Evolutionary conservation across 2,888 invertebrate species (phyloP).

Genomic region (Argyresthia goedartella): DNA sequence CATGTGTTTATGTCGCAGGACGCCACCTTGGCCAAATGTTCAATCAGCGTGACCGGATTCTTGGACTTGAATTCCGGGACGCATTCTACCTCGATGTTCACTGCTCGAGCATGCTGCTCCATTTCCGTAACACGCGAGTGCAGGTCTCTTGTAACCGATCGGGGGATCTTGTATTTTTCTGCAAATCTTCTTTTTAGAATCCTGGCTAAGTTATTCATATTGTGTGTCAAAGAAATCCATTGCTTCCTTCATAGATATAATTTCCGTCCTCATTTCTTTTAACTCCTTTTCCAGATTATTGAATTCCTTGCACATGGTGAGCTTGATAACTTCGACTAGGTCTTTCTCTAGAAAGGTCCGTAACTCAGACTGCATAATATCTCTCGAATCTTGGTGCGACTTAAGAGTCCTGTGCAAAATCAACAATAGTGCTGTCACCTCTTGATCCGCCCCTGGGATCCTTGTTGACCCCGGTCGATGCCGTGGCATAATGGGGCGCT

Average conservation of each 20-base stretch:
- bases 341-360: too few species aligned
- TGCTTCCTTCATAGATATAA: background rate
- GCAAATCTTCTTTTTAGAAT: background rate
- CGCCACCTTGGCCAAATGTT: slow-evolving; percentile 3
- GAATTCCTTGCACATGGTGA: too few species aligned
- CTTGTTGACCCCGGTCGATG: too few species aligned
- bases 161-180: background rate
- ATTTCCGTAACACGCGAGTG: slow-evolving; percentile 4
- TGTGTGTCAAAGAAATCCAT: background rate
- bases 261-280: background rate
- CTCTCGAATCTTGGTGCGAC: too few species aligned
- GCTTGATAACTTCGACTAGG: too few species aligned
- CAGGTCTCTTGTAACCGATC: background rate
- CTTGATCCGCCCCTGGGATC: too few species aligned
- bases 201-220: background rate
- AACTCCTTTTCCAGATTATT: background rate
- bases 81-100: slow-evolving; percentile 11
- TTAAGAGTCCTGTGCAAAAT: too few species aligned
- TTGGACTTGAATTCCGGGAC: slow-evolving; percentile 8
- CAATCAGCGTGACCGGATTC: slow-evolving; percentile 7
- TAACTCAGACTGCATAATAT: too few species aligned
- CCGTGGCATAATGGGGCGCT: too few species aligned
- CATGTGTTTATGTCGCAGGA: background rate
- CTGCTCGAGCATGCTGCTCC: slow-evolving; percentile 9
- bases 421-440: too few species aligned